Conservation (phyloP, 2,113 vertebrate species). For the Tonatia bakeri region DNA sequence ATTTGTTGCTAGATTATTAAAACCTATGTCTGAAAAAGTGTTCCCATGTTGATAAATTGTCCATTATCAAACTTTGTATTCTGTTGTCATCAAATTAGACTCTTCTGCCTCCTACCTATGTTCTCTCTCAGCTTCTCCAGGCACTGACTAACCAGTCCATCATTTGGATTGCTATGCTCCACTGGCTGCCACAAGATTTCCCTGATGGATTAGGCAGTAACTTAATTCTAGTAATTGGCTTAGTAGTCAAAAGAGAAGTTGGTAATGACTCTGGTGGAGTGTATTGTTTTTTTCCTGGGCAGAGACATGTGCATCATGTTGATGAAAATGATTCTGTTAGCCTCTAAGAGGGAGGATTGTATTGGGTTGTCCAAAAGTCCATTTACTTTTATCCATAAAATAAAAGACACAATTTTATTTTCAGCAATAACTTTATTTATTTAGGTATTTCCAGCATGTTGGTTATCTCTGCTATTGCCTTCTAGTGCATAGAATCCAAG, state of each 20-base stretch:
- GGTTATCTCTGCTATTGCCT: too few species aligned
- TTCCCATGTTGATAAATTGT: neutral
- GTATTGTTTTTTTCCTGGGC: neutral
- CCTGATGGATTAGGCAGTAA: neutral
- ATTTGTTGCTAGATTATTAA: neutral
- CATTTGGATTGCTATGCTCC: neutral
- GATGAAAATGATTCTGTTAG: neutral
- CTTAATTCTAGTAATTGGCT: neutral
- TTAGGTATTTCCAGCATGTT: too few species aligned
- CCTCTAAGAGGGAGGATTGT: neutral
- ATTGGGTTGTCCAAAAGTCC: too few species aligned
- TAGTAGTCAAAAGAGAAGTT: neutral
- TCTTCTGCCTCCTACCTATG: neutral
- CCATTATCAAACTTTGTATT: neutral
- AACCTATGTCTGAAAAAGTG: neutral
- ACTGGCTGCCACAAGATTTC: neutral
- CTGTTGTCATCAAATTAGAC: neutral
- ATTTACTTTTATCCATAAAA: too few species aligned
- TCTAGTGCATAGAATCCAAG: too few species aligned
- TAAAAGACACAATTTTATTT: too few species aligned
- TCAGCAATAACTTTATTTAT: too few species aligned
- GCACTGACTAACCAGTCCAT: rapidly evolving
- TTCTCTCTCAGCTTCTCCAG: neutral
- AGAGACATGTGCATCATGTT: neutral
- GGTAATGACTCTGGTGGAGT: neutral